These are phyloP conservation scores for Catamblyrhynchus diadema DNA, from an alignment of 2,797 vertebrate genomes.

Conservation along the genomic window DNA sequence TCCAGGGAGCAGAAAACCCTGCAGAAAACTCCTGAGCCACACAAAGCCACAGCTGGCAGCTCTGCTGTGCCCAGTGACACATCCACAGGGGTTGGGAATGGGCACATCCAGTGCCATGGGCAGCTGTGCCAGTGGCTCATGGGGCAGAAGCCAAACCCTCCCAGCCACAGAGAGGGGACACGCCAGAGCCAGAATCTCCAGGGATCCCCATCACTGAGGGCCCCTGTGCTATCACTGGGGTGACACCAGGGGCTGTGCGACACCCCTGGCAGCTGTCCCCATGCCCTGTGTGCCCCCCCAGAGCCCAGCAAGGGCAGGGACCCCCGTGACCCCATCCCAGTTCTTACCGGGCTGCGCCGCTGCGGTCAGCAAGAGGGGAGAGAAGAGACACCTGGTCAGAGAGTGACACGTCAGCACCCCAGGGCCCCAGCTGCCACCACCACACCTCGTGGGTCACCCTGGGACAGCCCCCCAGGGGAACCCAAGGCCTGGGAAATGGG, in stretches of 20 bases:
- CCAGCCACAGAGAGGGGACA: rapidly evolving
- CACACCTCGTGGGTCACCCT: background rate
- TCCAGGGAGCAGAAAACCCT: background rate
- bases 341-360: constrained; percentile 98
- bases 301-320: rapidly evolving
- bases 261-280: background rate
- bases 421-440: background rate
- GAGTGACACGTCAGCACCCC: constrained; percentile 85
- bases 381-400: constrained; percentile 97
- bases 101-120: background rate
- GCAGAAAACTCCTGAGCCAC: background rate
- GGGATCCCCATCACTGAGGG: rapidly evolving
- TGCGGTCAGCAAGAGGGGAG: constrained; percentile 95
- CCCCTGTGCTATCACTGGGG: rapidly evolving
- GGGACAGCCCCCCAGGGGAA: background rate
- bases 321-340: rapidly evolving
- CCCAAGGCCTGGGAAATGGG: rapidly evolving
- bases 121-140: rapidly evolving
- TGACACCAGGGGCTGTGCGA: rapidly evolving
- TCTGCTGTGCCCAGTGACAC: background rate
- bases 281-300: rapidly evolving
- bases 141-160: background rate
- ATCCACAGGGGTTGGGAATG: background rate
- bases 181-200: rapidly evolving
- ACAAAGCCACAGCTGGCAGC: background rate